A percentile compares a stretch with the other conserved stretches of the same genome.
phyloP scores from a whole-genome alignment of 2,888 invertebrate genomes.

The Conistra vaccinii region DNA sequence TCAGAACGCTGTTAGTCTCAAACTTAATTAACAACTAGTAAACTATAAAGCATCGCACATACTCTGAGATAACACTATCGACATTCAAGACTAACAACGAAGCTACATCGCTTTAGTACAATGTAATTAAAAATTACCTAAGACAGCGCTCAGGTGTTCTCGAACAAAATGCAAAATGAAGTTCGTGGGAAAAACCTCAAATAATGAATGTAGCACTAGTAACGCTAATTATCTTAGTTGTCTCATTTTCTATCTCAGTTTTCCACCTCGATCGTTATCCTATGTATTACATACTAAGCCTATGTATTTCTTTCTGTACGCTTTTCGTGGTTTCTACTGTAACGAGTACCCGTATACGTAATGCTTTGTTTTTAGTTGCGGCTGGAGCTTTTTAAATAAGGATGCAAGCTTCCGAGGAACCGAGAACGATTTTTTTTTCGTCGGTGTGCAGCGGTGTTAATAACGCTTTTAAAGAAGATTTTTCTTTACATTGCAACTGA shows the following conservation, averaged over 20 bases:
- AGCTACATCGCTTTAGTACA: conserved; percentile 62
- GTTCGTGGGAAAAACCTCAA: conserved; percentile 79
- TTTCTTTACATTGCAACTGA: not conserved
- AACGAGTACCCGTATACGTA: conserved; percentile 32
- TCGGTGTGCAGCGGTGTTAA: not conserved
- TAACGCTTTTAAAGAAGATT: not conserved
- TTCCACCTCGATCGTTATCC: conserved; percentile 29
- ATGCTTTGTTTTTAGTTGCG: conserved; percentile 45
- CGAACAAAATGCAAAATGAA: conserved; percentile 84
- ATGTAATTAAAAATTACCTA: conserved; percentile 82
- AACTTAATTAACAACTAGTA: conserved; percentile 39
- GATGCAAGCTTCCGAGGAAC: conserved; percentile 33
- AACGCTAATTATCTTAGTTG: conserved; percentile 78
- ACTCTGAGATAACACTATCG: conserved; percentile 20
- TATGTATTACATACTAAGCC: conserved; percentile 41
- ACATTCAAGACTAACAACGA: conserved; percentile 43
- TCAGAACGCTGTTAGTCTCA: conserved; percentile 18
- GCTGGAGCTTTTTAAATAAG: conserved; percentile 45
- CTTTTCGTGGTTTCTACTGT: conserved; percentile 42
- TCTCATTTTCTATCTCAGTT: conserved; percentile 55
- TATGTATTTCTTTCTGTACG: conserved; percentile 38
- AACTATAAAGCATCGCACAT: conserved; percentile 21
- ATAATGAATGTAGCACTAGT: conserved; percentile 74
- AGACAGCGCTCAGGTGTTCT: conserved; percentile 80
- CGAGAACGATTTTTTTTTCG: not conserved